phyloP scores from a whole-genome alignment of 2,797 vertebrate species.

The Muscicapa comitata region DNA sequence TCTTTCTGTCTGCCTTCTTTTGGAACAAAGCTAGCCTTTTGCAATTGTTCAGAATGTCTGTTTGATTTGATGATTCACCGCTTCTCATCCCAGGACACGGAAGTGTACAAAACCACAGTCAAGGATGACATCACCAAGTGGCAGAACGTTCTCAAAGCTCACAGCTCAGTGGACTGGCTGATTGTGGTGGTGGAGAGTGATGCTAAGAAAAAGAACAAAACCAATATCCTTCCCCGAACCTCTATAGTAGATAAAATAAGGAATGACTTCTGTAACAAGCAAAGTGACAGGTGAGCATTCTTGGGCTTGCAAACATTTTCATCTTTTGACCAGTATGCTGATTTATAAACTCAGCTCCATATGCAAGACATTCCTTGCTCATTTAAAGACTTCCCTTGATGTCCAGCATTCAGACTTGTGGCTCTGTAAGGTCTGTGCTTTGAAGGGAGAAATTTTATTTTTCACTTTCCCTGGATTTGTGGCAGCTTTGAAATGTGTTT shows the following conservation, averaged over 20 bases:
- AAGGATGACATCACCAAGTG: conserved; percentile 97
- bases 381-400: neutral
- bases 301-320: neutral
- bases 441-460: neutral
- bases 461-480: neutral
- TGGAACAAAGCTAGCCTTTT: conserved; percentile 3
- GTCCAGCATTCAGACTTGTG: neutral
- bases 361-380: neutral
- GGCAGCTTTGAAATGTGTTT: neutral
- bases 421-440: neutral
- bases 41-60: neutral
- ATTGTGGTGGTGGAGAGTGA: conserved; percentile 96
- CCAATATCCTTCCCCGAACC: conserved; percentile 95
- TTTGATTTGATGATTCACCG: conserved; percentile 34
- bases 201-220: conserved; percentile 97
- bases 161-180: conserved; percentile 91
- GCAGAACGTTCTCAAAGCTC: conserved; percentile 88
- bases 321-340: neutral
- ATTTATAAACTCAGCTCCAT: neutral
- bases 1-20: neutral
- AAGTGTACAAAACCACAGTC: conserved; percentile 89
- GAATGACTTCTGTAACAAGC: conserved; percentile 98
- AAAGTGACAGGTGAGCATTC: conserved; percentile 89
- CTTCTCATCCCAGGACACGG: conserved; percentile 84
- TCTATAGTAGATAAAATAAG: conserved; percentile 99